phyloP scores from a whole-genome alignment of 2,888 invertebrate species.

The Drosophila meridionalis region DNA sequence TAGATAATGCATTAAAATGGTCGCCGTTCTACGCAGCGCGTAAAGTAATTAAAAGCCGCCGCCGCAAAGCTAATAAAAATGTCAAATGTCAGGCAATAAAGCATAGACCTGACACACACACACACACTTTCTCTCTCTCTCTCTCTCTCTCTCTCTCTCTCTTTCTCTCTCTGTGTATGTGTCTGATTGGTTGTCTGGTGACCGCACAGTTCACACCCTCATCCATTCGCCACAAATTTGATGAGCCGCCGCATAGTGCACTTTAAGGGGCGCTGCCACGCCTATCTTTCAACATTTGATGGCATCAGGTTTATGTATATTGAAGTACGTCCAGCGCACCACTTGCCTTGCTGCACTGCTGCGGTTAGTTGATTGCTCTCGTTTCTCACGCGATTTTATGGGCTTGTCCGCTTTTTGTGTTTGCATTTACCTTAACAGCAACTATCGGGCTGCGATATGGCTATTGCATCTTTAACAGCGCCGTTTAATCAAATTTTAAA shows the following conservation, averaged over 20 bases:
- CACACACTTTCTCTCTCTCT: neutral
- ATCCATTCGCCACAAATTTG: slow-evolving; percentile 49
- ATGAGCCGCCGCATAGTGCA: slow-evolving; percentile 62
- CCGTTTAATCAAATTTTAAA: neutral
- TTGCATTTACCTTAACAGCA: slow-evolving; percentile 2
- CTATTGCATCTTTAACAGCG: neutral
- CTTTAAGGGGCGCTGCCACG: slow-evolving; percentile 24
- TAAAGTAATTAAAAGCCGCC: slow-evolving; percentile 78
- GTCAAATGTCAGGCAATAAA: slow-evolving; percentile 77
- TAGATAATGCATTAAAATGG: slow-evolving; percentile 68
- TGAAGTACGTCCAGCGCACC: neutral
- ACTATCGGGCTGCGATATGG: too few species aligned
- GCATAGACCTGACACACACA: slow-evolving; percentile 65
- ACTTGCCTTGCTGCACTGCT: neutral
- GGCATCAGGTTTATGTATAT: slow-evolving; percentile 2
- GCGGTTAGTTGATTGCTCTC: slow-evolving; percentile 27
- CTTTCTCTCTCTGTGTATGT: neutral
- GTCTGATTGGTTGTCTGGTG: slow-evolving; percentile 35
- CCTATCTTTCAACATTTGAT: slow-evolving; percentile 30
- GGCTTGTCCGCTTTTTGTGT: neutral
- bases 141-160: too few species aligned
- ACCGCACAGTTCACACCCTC: slow-evolving; percentile 55
- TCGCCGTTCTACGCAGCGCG: slow-evolving; percentile 54
- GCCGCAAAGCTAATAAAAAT: slow-evolving; percentile 78
- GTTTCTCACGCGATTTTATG: neutral